Evolutionary conservation across 1,140 invertebrate species (phyloP).

Genomic region (Meloidogyne chitwoodi): DNA sequence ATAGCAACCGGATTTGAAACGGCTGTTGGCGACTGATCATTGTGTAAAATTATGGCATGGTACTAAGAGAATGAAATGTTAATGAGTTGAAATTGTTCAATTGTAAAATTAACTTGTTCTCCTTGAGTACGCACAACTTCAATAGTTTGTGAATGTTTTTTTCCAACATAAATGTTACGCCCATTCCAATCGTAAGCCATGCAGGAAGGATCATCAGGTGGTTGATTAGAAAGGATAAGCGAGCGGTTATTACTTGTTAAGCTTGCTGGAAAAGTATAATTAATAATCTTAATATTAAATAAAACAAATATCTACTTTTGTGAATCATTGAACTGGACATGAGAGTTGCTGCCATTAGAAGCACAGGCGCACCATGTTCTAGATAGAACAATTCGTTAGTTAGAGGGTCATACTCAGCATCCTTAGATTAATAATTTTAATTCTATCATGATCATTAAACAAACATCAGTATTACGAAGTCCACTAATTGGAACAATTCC

Average conservation of each 20-base stretch:
- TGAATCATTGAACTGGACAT: conserved; percentile 52
- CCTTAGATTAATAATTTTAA: conserved; percentile 61
- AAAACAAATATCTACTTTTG: conserved; percentile 3
- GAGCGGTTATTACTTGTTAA: conserved; percentile 81
- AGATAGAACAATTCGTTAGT: conserved; percentile 65
- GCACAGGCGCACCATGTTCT: conserved; percentile 50
- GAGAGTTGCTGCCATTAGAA: conserved; percentile 66
- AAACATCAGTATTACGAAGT: conserved; percentile 72
- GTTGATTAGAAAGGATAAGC: conserved; percentile 73
- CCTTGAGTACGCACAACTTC: conserved; percentile 73
- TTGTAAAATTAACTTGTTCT: conserved; percentile 35
- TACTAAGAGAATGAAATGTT: conserved; percentile 65
- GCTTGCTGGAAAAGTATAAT: conserved; percentile 58
- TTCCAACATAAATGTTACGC: conserved; percentile 87
- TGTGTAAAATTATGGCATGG: conserved; percentile 80
- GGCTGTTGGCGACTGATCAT: conserved; percentile 79
- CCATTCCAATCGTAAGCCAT: conserved; percentile 94
- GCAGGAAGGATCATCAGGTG: conserved; percentile 75
- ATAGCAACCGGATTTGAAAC: conserved; percentile 82
- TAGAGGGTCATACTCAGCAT: conserved; percentile 84
- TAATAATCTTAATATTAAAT: no score
- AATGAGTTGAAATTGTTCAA: background rate
- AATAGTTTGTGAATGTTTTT: conserved; percentile 82
- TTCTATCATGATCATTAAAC: background rate
- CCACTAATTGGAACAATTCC: conserved; percentile 75